phyloP scores from a whole-genome alignment of 1,140 invertebrate genomes.

The Cydia pomonella region DNA sequence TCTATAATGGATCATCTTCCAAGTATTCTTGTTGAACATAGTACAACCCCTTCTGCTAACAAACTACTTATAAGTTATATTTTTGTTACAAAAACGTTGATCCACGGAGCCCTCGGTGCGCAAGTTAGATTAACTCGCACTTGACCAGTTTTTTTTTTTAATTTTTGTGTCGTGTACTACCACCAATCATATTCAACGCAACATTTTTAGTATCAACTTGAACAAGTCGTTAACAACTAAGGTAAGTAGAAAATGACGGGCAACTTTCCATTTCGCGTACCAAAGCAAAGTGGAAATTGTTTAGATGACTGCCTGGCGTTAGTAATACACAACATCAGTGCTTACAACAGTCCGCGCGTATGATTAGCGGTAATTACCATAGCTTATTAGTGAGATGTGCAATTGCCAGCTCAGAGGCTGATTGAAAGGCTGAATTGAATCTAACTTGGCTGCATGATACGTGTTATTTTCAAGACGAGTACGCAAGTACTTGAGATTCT shows the following conservation, averaged over 20 bases:
- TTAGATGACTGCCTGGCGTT: neutral
- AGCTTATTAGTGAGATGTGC: constrained; percentile 22
- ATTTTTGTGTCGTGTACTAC: neutral
- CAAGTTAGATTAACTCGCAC: too few relatives aligned
- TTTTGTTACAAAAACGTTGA: too few relatives aligned
- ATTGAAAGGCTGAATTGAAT: neutral
- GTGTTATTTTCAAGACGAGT: constrained; percentile 22
- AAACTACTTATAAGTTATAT: too few relatives aligned
- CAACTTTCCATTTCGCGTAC: constrained; percentile 11
- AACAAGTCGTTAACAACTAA: neutral
- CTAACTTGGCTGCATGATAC: neutral
- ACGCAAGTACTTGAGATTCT: neutral
- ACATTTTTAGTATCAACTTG: neutral
- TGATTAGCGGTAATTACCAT: constrained; percentile 16
- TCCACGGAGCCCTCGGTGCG: too few relatives aligned
- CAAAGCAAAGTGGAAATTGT: constrained; percentile 12
- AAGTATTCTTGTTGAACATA: too few relatives aligned
- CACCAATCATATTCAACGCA: neutral
- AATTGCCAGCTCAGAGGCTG: constrained; percentile 18
- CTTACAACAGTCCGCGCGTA: neutral
- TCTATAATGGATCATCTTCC: too few relatives aligned
- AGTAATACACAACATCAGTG: constrained; percentile 21
- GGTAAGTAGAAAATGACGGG: constrained; percentile 4
- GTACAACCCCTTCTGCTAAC: too few relatives aligned
- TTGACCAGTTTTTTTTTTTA: neutral